Base-by-base conservation (phyloP, 1,140 invertebrate species). In the Drosophila ercepeae region DNA sequence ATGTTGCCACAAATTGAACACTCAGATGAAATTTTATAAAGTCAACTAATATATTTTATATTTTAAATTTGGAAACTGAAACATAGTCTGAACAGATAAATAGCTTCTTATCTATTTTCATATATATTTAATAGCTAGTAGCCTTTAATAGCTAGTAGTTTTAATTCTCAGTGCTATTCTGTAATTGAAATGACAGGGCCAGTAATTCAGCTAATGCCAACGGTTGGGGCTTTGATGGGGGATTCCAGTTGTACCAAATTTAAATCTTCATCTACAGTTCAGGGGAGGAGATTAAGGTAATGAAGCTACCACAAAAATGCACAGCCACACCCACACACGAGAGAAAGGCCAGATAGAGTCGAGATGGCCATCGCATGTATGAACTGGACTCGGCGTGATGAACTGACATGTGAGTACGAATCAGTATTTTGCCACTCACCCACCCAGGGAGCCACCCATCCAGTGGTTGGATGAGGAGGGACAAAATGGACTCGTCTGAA, bases 241-340 rank as follows among this genome's bases (percentile, higher is more conserved):
- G 9, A 7, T 16, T 14, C 23, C 18, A 1, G 25, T 9, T 25
- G 27, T 3, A 7, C 14, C 2, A 14, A 45, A 36, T 67, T 68
- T 45, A 68, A 67, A 21, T 39, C 16, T 29, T 9, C n/a, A 11
- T 3, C 8, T 2, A 19, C 2, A 42, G 9, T n/a, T 45, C n/a
- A 1, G 32, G 32, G 68, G 13, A 60, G 18, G 13, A 25, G 5
- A 13, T n/a, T 9, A 49, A 16, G 58, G 57, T 64, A 77, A 73
- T 76, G 72, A 68, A 77, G 79, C 42, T 61, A 50, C n/a, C 42
- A 48, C 39, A 81, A 58, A 78, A 67, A 60, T 52, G 59, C 50
- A 58, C 4, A 8, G 14, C 60, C 49, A 46, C 53, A 39, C 42
- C 36, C 25, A 36, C 44, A 34, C 44, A 25, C 7, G 4, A 44